phyloP scores from a whole-genome alignment of 2,113 vertebrate genomes.

The Gallinago undulata region DNA sequence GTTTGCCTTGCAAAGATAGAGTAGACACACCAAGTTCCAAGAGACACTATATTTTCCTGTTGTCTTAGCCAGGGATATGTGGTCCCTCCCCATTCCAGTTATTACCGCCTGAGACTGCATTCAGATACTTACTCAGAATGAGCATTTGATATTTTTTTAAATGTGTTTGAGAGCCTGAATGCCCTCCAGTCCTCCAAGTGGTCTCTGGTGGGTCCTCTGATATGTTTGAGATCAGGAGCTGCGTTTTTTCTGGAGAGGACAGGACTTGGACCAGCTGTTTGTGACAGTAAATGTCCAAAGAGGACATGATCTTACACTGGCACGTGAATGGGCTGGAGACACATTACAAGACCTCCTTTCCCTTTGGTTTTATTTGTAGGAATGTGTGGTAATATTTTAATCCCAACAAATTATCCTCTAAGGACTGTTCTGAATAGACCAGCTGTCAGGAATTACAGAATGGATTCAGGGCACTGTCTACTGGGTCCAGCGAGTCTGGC shows the following conservation, averaged over 20 bases:
- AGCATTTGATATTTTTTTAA: neutral
- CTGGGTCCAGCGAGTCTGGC: conserved; percentile 18
- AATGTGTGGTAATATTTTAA: neutral
- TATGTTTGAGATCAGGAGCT: neutral
- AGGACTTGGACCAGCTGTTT: neutral
- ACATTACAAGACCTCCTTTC: neutral
- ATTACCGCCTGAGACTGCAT: rapidly evolving
- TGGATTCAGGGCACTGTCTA: conserved; percentile 4
- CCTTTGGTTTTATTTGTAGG: conserved; percentile 16
- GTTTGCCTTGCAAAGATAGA: neutral
- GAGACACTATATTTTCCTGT: neutral
- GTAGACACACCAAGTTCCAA: neutral
- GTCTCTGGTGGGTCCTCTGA: neutral
- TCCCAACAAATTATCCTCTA: neutral
- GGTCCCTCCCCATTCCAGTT: neutral
- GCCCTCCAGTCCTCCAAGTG: neutral
- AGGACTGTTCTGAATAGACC: neutral
- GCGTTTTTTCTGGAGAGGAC: neutral
- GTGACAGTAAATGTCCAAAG: neutral
- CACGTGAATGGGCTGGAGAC: neutral
- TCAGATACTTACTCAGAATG: neutral
- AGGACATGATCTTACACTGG: neutral
- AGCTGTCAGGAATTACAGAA: conserved; percentile 32
- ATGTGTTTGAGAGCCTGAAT: neutral
- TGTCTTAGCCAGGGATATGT: neutral